Conservation (phyloP, 2,113 vertebrate genomes). For the Istiophorus platypterus region DNA sequence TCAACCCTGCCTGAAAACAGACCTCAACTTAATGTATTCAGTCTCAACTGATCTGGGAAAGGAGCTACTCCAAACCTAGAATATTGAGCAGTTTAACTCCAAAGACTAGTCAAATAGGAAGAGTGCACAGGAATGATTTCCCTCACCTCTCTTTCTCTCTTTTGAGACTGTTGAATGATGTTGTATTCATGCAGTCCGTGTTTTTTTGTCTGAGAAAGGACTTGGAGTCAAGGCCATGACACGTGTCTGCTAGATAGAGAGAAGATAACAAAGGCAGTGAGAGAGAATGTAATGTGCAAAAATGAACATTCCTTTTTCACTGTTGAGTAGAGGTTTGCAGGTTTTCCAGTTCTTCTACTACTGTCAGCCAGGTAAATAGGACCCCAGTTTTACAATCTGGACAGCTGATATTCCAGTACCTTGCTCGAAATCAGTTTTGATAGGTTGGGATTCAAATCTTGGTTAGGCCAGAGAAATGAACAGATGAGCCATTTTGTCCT, state of each 20-base stretch:
- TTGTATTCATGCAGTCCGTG: conserved; percentile 43
- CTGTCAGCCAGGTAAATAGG: not conserved
- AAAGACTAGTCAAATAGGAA: conserved; percentile 67
- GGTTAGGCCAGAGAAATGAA: conserved; percentile 11
- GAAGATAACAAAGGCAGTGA: conserved; percentile 42
- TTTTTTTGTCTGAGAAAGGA: conserved; percentile 47
- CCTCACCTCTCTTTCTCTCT: conserved; percentile 12
- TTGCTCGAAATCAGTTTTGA: conserved; percentile 11
- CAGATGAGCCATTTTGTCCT: conserved; percentile 3
- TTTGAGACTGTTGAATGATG: conserved; percentile 55
- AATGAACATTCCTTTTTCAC: conserved; percentile 5
- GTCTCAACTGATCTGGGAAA: conserved; percentile 62
- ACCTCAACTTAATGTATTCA: conserved; percentile 68
- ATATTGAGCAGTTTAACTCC: conserved; percentile 66
- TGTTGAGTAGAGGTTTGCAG: not conserved
- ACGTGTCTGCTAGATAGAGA: conserved; percentile 39
- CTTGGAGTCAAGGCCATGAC: conserved; percentile 33
- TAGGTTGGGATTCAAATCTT: conserved; percentile 20
- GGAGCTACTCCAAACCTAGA: conserved; percentile 54
- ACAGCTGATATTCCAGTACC: not conserved
- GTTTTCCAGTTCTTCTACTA: not conserved
- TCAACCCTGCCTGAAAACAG: conserved; percentile 62
- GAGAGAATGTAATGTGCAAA: conserved; percentile 16
- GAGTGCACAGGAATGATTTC: conserved; percentile 40
- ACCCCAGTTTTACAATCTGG: not conserved